Percentiles rank a stretch among this genome's conserved stretches.
Evolutionary conservation across 1,140 invertebrate genomes (phyloP).

Genomic region (Planococcus citri): DNA sequence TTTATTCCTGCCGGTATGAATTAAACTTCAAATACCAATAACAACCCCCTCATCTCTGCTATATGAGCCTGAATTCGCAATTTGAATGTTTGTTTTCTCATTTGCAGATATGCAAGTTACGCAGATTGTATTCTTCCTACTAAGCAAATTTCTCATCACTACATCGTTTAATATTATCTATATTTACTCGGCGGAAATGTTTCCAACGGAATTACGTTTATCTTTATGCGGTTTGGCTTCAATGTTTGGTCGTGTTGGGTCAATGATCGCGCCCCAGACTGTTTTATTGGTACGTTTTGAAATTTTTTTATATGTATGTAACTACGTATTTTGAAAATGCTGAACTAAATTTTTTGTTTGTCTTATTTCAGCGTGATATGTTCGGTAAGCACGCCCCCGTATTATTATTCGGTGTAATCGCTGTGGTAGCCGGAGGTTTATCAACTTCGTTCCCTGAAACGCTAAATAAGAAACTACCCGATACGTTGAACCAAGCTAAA

Average conservation of each 20-base stretch:
- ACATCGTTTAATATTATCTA: slow-evolving; percentile 55
- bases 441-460: slow-evolving; percentile 56
- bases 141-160: slow-evolving; percentile 60
- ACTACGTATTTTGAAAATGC: not conserved
- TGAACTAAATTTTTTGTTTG: not conserved
- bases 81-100: not conserved
- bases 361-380: not conserved
- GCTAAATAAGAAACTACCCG: slow-evolving; percentile 47
- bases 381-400: slow-evolving; percentile 33
- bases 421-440: slow-evolving; percentile 44
- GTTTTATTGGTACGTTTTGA: slow-evolving; percentile 43
- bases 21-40: not conserved
- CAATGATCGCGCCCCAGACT: slow-evolving; percentile 51
- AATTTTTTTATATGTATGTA: too few relatives aligned
- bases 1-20: slow-evolving; percentile 25
- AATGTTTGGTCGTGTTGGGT: slow-evolving; percentile 54
- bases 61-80: too few relatives aligned
- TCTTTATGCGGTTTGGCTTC: slow-evolving; percentile 53
- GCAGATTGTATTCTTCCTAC: slow-evolving; percentile 41
- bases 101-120: slow-evolving; percentile 21
- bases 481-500: slow-evolving; percentile 54
- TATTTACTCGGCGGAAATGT: slow-evolving; percentile 58
- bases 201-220: slow-evolving; percentile 51
- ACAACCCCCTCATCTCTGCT: not conserved
- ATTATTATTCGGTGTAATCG: slow-evolving; percentile 51